Base-by-base conservation (phyloP, 2,888 invertebrate species). In the Polylopha cassiicola region DNA sequence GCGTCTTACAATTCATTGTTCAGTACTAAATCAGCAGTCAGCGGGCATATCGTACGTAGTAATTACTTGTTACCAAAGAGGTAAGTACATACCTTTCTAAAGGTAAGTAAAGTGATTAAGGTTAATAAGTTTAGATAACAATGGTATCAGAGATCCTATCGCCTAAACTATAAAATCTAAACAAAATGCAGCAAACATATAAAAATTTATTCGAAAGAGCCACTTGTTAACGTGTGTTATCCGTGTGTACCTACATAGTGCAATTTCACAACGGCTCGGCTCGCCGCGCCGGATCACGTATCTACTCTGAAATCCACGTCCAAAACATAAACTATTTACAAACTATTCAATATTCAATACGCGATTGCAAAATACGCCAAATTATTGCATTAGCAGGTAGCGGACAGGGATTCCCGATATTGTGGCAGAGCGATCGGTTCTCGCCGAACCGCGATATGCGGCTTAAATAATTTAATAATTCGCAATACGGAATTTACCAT, bases 391-490 rank as follows among this genome's bases (percentile, higher is more conserved):
- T 84, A 85, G 81, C 75, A 77, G 76, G 82, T 75, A 77, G 74
- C 67, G 73, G 80, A 76, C 76, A 76, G 84, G 85, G 84, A 85
- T 84, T 85, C 84, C 85, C 82, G 74, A 84, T 85, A 84, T 79
- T 82, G 82, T 78, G 82, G 84, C 81, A 76, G 77, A 75, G 81
- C 72, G 82, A 73, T 81, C 81, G 76, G 67, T 59, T 62, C 70
- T 67, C 71, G 66, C 66, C 65, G 64, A 72, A 70, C 72, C 72
- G 73, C 73, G 76, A 77, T 81, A 82, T 84, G 84, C 68, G 79
- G 77, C 85, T 84, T 85, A 82, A 84, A 85, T 85, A 82, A 85
- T 84, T 85, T 85, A 85, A 84, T 85, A 85, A 85, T 84, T 85
- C 81, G 84, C 84, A 73, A 82, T 84, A 84, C 82, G 73, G 76